Evolutionary conservation across 2,888 invertebrate species (phyloP), one percentile per base, ranked within the genome.

Genomic region (Napeogenes sylphis): DNA sequence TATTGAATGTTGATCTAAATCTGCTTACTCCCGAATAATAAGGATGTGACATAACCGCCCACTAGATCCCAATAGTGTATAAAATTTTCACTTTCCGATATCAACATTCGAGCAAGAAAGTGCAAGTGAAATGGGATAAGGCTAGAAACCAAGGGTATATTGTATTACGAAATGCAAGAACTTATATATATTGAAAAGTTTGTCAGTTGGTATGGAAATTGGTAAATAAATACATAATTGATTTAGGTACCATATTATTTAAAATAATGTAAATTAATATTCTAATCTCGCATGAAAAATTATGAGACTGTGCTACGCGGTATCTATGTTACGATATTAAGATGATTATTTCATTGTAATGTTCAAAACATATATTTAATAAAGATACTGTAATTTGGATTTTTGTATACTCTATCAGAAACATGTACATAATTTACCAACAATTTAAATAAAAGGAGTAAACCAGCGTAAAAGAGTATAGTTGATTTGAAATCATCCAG

Each of bases 61-160:
- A 35, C 35, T 2, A 12, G 10, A 42, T 42, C 2, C 10, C 3
- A 42, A 5, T 38, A 42, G 10, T 38, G 32, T 56, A 58, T 66
- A 63, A 61, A 51, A 62, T 58, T 61, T 68, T 56, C 51, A 59
- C 65, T 62, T 61, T 61, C 54, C 46, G 32, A 55, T 53, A 64
- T 61, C 60, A 54, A 57, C 59, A 56, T 61, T 45, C 45, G 45
- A 51, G 21, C 21, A 56, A 75, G 83, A 84, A 82, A 86, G 77
- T 71, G 82, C 73, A 86, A 87, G 87, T 85, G 84, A 78, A 82
- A 86, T 68, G 63, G 32, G 64, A 82, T 75, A 78, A 68, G 57
- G 56, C 72, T 59, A 67, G 74, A 74, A 81, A 81, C 66, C 58
- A 80, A 61, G 61, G 63, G 65, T 66, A 61, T 57, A 67, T 72